Evolutionary conservation across 2,797 vertebrate species (phyloP).

Genomic region (Sebastes cheni): DNA sequence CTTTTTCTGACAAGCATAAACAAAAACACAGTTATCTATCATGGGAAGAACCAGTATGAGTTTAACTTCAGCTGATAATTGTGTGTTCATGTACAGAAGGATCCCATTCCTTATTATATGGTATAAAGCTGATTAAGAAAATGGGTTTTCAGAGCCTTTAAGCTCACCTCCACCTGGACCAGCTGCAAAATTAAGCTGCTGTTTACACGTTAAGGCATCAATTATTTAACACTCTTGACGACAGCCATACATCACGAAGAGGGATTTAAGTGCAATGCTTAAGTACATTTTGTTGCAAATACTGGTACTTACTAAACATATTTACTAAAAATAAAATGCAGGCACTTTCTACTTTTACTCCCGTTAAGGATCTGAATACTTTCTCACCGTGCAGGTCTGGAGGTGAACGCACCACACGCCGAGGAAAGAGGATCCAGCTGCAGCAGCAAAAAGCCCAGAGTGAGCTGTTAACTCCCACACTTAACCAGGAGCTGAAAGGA

Average conservation of each 20-base stretch:
- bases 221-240: constrained; percentile 24
- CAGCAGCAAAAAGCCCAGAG: constrained; percentile 6
- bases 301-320: neutral
- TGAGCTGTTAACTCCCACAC: constrained; percentile 48
- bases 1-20: neutral
- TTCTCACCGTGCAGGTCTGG: neutral
- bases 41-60: neutral
- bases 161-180: constrained; percentile 37
- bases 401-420: neutral
- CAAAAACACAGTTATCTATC: neutral
- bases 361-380: neutral
- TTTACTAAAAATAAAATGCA: neutral
- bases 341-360: neutral
- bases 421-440: constrained; percentile 15
- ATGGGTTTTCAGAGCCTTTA: constrained; percentile 30
- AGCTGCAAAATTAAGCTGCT: constrained; percentile 17
- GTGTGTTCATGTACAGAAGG: neutral
- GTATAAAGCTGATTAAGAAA: constrained; percentile 30
- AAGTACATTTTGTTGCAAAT: neutral
- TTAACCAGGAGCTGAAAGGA: constrained; percentile 41
- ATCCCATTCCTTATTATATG: neutral
- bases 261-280: constrained; percentile 1
- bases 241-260: constrained; percentile 1
- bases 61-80: neutral
- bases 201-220: constrained; percentile 31